Percentiles rank a stretch among this genome's conserved stretches.
These are phyloP conservation scores for Netelia fuscicornis DNA, from an alignment of 2,888 invertebrate species.

Conservation along the genomic window DNA sequence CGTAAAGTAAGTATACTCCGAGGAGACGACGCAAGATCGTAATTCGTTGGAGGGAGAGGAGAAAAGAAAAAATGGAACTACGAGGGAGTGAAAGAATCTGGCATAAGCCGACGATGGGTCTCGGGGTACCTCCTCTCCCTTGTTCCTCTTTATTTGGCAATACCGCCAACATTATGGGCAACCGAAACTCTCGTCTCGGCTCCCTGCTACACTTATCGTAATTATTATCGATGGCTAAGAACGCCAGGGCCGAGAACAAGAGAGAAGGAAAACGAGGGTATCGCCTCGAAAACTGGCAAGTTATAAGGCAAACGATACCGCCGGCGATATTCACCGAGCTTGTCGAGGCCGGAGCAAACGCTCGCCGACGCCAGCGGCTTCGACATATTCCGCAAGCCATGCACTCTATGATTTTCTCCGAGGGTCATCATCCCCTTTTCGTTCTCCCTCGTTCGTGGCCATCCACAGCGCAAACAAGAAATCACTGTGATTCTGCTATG, in stretches of 20 bases:
- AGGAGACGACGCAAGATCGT: slow-evolving; percentile 23
- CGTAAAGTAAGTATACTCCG: too few species aligned
- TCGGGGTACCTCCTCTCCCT: slow-evolving; percentile 28
- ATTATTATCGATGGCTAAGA: slow-evolving; percentile 65
- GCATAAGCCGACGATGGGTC: slow-evolving; percentile 11
- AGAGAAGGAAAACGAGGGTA: not conserved
- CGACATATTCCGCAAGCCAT: slow-evolving; percentile 25
- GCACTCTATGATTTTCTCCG: slow-evolving; percentile 49
- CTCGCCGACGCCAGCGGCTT: slow-evolving; percentile 46
- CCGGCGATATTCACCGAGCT: slow-evolving; percentile 44
- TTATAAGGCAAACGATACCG: slow-evolving; percentile 59
- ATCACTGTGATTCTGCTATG: not conserved
- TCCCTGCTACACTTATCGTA: slow-evolving; percentile 67
- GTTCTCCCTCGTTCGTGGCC: not conserved
- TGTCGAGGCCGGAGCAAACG: slow-evolving; percentile 51
- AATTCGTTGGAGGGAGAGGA: slow-evolving; percentile 13
- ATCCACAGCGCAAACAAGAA: slow-evolving; percentile 32
- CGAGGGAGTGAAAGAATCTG: slow-evolving; percentile 6
- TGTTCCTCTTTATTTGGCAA: slow-evolving; percentile 66
- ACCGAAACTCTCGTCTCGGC: slow-evolving; percentile 52
- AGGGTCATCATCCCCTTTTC: slow-evolving; percentile 13
- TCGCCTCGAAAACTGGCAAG: slow-evolving; percentile 43
- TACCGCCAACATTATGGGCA: slow-evolving; percentile 64
- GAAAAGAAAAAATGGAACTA: not conserved
- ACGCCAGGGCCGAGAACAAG: slow-evolving; percentile 1